Evolutionary conservation across 2,797 vertebrate species (phyloP), one percentile per base, ranked within the genome.

Genomic region (Phrynocephalus vlangalii): DNA sequence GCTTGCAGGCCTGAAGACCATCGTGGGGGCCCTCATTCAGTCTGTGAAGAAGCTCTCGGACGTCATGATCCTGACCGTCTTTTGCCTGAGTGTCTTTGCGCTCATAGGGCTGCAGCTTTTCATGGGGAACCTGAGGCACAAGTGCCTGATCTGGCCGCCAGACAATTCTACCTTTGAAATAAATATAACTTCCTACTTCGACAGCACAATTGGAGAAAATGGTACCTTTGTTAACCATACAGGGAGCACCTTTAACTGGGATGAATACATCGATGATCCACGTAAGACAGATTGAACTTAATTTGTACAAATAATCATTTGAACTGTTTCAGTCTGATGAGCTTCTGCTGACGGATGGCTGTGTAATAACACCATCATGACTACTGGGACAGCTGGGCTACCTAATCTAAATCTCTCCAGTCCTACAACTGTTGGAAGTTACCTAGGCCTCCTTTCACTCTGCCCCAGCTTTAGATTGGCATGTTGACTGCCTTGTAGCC

Each of bases 81-180:
- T 99, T 96, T 99, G 98, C 95, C 95, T 99, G 84, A 98, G 98
- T 16, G 98, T 99, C 82, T 99, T 99, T 91, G 98, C 98, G 13
- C 97, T 99, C 38, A 98, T 98, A 75, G 98, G 97, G 24, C 95
- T 99, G 15, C 98, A 99, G 86, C 95, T 99, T 6, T 99, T 99
- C 85, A 98, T 98, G 98, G 98, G 98, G 70, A 92, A 97, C 93
- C 93, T 99, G 84, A 96, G 91, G 87, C 95, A 98, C 28, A 98
- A 99, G 92, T 99, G 98, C 91, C 88, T 99, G 56, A 89, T 79
- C 48, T 95, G 91, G 76, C 95, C 96, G 8, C 83, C 94, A 81
- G 94, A 78, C 79, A 96, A 97, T 89, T 96, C 93, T 78, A 95
- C 95, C 90, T 96, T 97, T 91, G 96, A 96, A 94, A 94, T 82